Evolutionary conservation across 2,888 invertebrate species (phyloP).

Genomic region (Papilio protenor): DNA sequence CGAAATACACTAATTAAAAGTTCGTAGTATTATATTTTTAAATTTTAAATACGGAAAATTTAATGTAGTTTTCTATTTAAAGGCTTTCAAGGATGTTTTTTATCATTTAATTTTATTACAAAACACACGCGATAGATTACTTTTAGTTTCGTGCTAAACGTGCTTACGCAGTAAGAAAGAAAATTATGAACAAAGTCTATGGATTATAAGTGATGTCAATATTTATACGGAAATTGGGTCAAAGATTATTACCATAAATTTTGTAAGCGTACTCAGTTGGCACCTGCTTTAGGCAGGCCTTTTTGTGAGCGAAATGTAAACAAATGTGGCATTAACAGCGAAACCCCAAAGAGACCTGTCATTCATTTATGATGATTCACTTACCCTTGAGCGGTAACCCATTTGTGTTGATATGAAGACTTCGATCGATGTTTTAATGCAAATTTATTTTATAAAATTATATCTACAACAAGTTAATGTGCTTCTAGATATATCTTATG

Average conservation of each 20-base stretch:
- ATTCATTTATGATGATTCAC: conserved; percentile 21
- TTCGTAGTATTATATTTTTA: not conserved
- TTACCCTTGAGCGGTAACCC: conserved; percentile 2
- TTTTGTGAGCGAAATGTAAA: conserved; percentile 39
- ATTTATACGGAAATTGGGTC: conserved; percentile 28
- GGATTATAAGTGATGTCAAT: conserved; percentile 27
- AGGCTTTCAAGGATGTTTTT: not conserved
- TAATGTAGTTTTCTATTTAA: conserved; percentile 4
- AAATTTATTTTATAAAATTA: not conserved
- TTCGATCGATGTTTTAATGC: not conserved
- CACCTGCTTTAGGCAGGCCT: conserved; percentile 24
- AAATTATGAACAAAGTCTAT: conserved; percentile 3
- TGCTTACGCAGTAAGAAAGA: conserved; percentile 10
- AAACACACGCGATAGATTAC: conserved; percentile 29
- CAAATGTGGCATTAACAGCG: conserved; percentile 22
- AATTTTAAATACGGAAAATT: not conserved
- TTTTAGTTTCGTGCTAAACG: conserved; percentile 11
- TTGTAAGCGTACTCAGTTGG: conserved; percentile 31
- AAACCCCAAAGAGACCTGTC: conserved; percentile 27
- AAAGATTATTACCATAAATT: conserved; percentile 38
- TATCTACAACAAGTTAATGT: not conserved
- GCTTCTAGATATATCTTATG: not conserved
- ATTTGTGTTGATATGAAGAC: not conserved
- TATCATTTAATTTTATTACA: conserved; percentile 27
- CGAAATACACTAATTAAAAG: not conserved